Evolutionary conservation across 2,113 vertebrate genomes (phyloP).

Genomic region (Myotis davidii): DNA sequence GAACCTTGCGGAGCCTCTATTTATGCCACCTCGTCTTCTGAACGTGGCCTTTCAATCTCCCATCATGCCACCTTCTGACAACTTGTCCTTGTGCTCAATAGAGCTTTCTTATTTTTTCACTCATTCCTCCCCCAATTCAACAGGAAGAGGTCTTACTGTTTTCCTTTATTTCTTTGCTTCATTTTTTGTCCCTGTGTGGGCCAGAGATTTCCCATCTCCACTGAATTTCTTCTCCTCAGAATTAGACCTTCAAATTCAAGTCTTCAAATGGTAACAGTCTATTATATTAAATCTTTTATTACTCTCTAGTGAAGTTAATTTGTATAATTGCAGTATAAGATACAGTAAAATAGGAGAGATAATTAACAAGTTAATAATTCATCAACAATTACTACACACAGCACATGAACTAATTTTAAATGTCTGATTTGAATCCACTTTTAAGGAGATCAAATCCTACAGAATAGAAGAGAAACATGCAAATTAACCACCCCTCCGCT

Average conservation of each 20-base stretch:
- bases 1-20: neutral
- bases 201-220: neutral
- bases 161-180: slow-evolving; percentile 11
- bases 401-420: neutral
- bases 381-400: neutral
- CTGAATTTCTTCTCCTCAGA: slow-evolving; percentile 11
- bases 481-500: no score
- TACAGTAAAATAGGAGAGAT: neutral
- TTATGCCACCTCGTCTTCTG: neutral
- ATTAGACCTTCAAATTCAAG: neutral
- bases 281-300: neutral
- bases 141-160: neutral
- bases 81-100: neutral
- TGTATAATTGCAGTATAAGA: neutral
- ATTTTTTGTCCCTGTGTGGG: neutral
- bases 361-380: neutral
- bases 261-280: neutral
- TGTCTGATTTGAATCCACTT: neutral
- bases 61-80: neutral
- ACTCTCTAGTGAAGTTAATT: slow-evolving; percentile 20
- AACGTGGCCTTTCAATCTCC: neutral
- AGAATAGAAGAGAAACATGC: no score
- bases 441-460: neutral
- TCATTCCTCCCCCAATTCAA: neutral
- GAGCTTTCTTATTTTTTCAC: neutral